Base-by-base conservation (phyloP, 2,888 invertebrate genomes). In the Mongoloraphidia duomilia region DNA sequence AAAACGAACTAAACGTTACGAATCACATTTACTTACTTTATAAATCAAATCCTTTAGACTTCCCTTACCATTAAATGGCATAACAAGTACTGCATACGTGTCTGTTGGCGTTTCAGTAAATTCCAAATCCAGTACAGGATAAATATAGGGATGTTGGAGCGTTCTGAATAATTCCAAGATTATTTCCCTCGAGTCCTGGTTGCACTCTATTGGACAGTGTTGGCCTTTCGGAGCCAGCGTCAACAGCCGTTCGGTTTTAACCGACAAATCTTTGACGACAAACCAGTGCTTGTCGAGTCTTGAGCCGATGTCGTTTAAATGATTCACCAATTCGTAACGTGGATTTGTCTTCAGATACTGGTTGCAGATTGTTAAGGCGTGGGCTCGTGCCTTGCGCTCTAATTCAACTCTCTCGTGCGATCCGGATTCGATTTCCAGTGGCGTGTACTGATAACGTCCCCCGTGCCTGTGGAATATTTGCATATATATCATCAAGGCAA, bases 281-380 rank as follows among this genome's bases (percentile, higher is more conserved):
- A 92, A 93, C 93, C 93, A 94, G 65, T 90, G 82, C 65, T 92
- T 92, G 66, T 85, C 85, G 47, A 83, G 73, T 48, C 93, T 76
- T 39, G 85, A 87, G 9, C 92, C 93, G 54, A 93, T 83, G 55
- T 83, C 79, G 60, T 82, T 81, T 54, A 93, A 73, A 60, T 89
- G 86, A 46, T 84, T 80, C 57, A 86, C 75, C 56, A 89, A 75
- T 58, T 80, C 81, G 64, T 91, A 93, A 57, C 91, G 75, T 48
- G 77, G 75, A 56, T 75, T 77, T 53, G 77, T 71, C 41, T 75
- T 75, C 54, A 80, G 65, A 63, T 80, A 78, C 56, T 73, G 72
- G 59, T 75, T 74, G 57, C 82, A 84, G 48, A 79, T 78, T 58
- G 77, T 73, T 59, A 80, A 75, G 34, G 81, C 79, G 51, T 77